Base-by-base conservation (phyloP, 2,797 vertebrate species). In the Cichlasoma orientale region DNA sequence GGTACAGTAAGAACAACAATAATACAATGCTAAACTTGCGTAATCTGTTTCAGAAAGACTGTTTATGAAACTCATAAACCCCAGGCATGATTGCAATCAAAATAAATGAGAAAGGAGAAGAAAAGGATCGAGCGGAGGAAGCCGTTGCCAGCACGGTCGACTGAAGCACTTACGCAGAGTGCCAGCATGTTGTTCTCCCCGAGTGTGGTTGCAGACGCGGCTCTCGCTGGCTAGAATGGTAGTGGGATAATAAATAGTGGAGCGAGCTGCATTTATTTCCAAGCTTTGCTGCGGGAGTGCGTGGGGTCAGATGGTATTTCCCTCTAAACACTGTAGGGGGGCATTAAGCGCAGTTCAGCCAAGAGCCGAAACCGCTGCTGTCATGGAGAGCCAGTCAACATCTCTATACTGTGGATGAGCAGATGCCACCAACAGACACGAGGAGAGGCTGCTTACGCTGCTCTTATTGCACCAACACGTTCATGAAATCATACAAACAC, bases 241-340 rank as follows among this genome's bases (percentile, higher is more conserved):
- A 61, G 72, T 58, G 69, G 69, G 86, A 86, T 88, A 88, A 89
- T 89, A 89, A 91, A 88, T 88, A 82, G 71, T 72, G 50, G 70
- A 56, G 71, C 74, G 77, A 78, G 19, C 83, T 79, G 86, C 83
- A 74, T 83, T 77, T 71, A 31, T 87, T 84, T 89, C 86, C 80
- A 83, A 88, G 82, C 85, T 72, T 33, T 85, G 77, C 10, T 59
- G 83, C 1, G 18, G 23, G 72, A 72, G 44, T 81, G 82, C 81
- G 14, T 66, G 79, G 86, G 86, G 82, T 90, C 80, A 77, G 78
- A 80, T 89, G 89, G 89, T 83, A 89, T 92, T 90, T 92, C 89
- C 88, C 78, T 86, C 58, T 54, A 90, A 92, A 86, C 91, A 78
- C 74, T 72, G 76, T 68, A 73, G 84, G 84, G 82, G 89, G 87